A percentile compares a stretch with the other conserved stretches of the same genome.
Evolutionary conservation across 1,140 invertebrate genomes (phyloP).

Genomic region (Ostrea denselamellosa): DNA sequence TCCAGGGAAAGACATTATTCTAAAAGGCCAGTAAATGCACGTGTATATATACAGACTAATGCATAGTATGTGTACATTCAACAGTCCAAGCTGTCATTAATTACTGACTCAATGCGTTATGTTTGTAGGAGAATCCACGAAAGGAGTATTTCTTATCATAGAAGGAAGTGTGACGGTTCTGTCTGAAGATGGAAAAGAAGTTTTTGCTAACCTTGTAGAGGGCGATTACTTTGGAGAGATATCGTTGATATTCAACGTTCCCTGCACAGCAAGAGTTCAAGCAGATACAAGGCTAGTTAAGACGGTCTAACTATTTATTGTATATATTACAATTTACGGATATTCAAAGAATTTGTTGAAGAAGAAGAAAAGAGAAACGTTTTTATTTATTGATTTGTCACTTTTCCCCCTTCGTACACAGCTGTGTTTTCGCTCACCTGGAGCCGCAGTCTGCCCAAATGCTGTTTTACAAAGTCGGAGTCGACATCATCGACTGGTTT

Average conservation of each 20-base stretch:
- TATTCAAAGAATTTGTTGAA: too few species aligned
- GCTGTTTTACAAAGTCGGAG: constrained; percentile 44
- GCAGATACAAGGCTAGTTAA: constrained; percentile 40
- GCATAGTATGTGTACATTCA: background rate
- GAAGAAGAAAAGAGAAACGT: too few species aligned
- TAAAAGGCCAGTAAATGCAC: constrained; percentile 12
- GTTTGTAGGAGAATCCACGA: constrained; percentile 38
- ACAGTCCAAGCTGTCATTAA: background rate
- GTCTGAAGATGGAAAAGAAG: constrained; percentile 44
- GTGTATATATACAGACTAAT: too few species aligned
- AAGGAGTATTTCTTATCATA: constrained; percentile 52
- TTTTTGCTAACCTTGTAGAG: constrained; percentile 43
- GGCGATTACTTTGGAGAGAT: constrained; percentile 57
- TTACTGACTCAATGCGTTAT: background rate
- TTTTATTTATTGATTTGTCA: background rate
- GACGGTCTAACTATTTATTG: too few species aligned
- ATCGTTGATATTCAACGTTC: constrained; percentile 47
- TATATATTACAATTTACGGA: too few species aligned
- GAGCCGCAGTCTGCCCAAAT: constrained; percentile 6
- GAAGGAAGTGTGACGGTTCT: constrained; percentile 46
- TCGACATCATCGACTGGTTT: constrained; percentile 56
- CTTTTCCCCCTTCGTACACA: background rate
- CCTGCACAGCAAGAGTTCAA: constrained; percentile 52
- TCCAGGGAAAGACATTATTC: constrained; percentile 39
- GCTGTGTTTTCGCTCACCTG: constrained; percentile 41